Conservation (phyloP, 2,888 invertebrate genomes). For the Spilosoma lubricipeda region DNA sequence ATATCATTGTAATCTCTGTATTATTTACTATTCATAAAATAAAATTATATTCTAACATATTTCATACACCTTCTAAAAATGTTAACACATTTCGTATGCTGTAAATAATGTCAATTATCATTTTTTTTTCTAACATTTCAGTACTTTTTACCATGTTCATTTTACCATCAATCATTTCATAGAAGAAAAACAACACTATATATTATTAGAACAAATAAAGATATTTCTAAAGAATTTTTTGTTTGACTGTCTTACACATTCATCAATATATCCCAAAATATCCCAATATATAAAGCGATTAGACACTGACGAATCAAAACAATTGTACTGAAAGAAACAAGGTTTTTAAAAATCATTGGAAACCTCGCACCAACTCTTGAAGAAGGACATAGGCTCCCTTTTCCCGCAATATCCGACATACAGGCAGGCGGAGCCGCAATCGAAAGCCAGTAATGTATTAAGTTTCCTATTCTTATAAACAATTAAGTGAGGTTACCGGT, state of each 20-base stretch:
- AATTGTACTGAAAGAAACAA: neutral
- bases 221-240: neutral
- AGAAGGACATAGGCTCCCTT: too few species aligned
- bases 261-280: neutral
- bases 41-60: neutral
- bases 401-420: too few species aligned
- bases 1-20: neutral
- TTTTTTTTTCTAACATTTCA: neutral
- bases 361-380: too few species aligned
- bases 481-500: too few species aligned
- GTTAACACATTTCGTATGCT: neutral
- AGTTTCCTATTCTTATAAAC: too few species aligned
- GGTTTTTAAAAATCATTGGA: too few species aligned
- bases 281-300: too few species aligned
- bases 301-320: too few species aligned
- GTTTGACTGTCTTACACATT: neutral
- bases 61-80: neutral
- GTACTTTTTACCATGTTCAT: neutral
- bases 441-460: too few species aligned
- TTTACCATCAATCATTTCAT: neutral
- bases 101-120: neutral
- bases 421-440: too few species aligned
- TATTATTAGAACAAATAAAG: neutral
- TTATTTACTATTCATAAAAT: neutral
- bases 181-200: neutral